Evolutionary conservation across 2,113 vertebrate species (phyloP).

Genomic region (Tor tambroides): DNA sequence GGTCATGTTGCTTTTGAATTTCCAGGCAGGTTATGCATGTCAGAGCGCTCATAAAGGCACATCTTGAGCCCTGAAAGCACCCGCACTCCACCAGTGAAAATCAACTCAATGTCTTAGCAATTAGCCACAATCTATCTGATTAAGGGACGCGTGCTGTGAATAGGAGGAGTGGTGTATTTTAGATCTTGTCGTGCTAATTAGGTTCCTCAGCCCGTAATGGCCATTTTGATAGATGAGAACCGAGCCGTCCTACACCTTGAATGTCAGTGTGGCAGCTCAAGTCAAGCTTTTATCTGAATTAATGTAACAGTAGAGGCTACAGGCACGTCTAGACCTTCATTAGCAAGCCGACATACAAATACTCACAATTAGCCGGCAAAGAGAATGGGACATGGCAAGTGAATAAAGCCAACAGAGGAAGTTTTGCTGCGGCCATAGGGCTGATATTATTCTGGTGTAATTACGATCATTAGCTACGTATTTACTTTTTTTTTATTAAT

Average conservation of each 20-base stretch:
- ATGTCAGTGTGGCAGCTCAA: conserved; percentile 74
- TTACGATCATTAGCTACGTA: conserved; percentile 34
- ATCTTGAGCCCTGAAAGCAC: conserved; percentile 60
- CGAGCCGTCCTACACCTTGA: conserved; percentile 72
- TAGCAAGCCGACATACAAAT: conserved; percentile 57
- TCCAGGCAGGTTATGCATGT: conserved; percentile 28
- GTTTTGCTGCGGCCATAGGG: conserved; percentile 8
- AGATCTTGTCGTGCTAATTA: conserved; percentile 78
- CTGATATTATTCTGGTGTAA: conserved; percentile 13
- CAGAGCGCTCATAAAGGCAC: conserved; percentile 21
- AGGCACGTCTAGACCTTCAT: conserved; percentile 56
- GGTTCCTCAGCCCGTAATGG: conserved; percentile 75
- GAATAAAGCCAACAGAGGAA: conserved; percentile 21
- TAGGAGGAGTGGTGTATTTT: conserved; percentile 74
- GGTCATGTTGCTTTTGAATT: conserved; percentile 62
- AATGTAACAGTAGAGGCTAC: conserved; percentile 58
- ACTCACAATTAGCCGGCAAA: conserved; percentile 80
- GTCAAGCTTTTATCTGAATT: conserved; percentile 72
- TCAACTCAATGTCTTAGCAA: conserved; percentile 64
- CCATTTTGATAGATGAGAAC: conserved; percentile 79
- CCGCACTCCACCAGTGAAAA: conserved; percentile 47
- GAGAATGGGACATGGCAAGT: conserved; percentile 22
- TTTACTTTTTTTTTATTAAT: conserved; percentile 41
- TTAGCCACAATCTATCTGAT: conserved; percentile 80
- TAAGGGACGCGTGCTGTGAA: conserved; percentile 76